Conservation (phyloP, 2,888 invertebrate species). For the Acanthosepion lycidas region DNA sequence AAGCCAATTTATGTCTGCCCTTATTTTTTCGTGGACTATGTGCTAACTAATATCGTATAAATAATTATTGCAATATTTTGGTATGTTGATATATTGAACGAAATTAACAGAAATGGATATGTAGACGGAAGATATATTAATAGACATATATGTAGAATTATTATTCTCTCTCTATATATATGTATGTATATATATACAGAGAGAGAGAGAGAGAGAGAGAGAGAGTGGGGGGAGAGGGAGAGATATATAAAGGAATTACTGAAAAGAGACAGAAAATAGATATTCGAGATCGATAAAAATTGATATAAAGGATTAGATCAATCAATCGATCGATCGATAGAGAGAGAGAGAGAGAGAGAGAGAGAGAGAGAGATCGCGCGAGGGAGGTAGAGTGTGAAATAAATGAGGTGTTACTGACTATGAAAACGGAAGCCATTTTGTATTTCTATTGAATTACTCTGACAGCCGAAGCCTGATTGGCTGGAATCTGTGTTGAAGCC, state of each 20-base stretch:
- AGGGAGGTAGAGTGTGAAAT: neutral
- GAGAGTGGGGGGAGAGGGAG: neutral
- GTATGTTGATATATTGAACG: no score
- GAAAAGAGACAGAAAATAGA: neutral
- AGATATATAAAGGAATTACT: neutral
- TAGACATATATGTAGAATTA: neutral
- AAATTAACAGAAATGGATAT: no score
- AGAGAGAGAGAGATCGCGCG: neutral
- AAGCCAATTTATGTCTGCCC: no score
- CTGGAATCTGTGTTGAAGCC: slow-evolving; percentile 33
- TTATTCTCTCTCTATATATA: neutral
- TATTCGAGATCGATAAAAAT: neutral
- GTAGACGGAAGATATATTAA: no score
- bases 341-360: neutral
- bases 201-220: neutral
- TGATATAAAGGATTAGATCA: neutral
- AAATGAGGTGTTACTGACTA: neutral
- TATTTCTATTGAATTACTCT: slow-evolving; percentile 6
- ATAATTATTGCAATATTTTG: no score
- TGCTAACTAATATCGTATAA: no score
- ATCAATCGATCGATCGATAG: neutral
- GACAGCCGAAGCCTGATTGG: slow-evolving; percentile 20
- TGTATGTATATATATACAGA: neutral
- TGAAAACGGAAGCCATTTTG: slow-evolving; percentile 8
- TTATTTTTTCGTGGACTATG: no score